A percentile compares a stretch with the other conserved stretches of the same genome.
Conservation (phyloP, 2,113 vertebrate genomes). For the Elaphurus davidianus region DNA sequence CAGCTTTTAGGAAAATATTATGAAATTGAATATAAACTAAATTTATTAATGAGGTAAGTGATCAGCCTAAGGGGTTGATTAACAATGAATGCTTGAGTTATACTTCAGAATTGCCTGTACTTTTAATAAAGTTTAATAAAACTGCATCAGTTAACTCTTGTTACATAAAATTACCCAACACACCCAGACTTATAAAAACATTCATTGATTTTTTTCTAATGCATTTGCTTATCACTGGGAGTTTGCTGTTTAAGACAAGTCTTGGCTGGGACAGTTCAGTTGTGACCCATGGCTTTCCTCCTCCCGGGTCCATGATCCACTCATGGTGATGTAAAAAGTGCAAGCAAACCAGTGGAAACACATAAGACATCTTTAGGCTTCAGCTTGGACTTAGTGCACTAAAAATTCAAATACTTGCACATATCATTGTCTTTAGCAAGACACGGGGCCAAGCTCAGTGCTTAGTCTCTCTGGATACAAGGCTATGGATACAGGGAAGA, state of each 20-base stretch:
- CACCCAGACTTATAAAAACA: not conserved
- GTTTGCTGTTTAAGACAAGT: not conserved
- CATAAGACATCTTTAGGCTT: fast-evolving
- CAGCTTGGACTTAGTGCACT: not conserved
- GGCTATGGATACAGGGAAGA: fast-evolving
- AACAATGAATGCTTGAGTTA: not conserved
- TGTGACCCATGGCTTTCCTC: not conserved
- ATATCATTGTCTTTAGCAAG: not conserved
- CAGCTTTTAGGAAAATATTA: slow-evolving; percentile 15
- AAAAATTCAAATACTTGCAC: not conserved
- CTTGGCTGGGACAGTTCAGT: not conserved
- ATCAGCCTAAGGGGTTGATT: slow-evolving; percentile 18
- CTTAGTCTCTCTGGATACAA: fast-evolving
- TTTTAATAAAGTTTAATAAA: slow-evolving; percentile 17
- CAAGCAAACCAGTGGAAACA: not conserved
- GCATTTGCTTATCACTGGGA: not conserved
- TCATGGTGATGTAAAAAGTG: not conserved
- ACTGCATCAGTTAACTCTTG: not conserved
- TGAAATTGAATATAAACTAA: slow-evolving; percentile 11
- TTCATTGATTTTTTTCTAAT: not conserved
- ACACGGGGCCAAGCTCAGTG: not conserved
- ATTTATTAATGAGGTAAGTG: slow-evolving; percentile 20
- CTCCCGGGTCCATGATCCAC: fast-evolving
- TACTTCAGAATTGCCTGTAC: not conserved
- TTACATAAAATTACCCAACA: not conserved